These are phyloP conservation scores for Premnoplex brunnescens DNA, from an alignment of 2,797 vertebrate species.

Conservation along the genomic window DNA sequence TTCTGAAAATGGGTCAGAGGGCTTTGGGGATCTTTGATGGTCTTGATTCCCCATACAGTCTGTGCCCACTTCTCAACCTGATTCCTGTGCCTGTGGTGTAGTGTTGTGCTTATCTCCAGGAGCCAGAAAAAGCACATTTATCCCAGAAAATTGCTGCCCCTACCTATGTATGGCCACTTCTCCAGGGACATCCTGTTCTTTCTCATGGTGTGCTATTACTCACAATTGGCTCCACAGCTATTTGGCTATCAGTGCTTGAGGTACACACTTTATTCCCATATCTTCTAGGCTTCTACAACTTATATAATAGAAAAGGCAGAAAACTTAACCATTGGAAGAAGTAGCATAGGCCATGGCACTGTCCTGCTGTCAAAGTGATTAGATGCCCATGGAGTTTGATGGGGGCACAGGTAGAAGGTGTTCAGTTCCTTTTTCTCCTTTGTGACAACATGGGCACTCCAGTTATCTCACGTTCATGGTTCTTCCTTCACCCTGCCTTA, in stretches of 20 bases:
- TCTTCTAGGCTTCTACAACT: no score
- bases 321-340: not conserved
- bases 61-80: not conserved
- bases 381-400: not conserved
- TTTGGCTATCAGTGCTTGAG: no score
- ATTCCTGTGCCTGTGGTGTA: not conserved
- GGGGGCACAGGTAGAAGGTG: not conserved
- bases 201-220: not conserved
- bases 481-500: not conserved
- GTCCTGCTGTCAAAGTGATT: not conserved
- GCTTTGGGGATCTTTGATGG: not conserved
- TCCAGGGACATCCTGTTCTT: not conserved
- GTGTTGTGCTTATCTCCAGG: not conserved
- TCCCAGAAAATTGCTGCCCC: not conserved
- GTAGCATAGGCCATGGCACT: fast-evolving
- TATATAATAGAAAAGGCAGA: not conserved
- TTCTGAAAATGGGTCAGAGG: not conserved
- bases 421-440: not conserved
- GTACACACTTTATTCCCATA: no score
- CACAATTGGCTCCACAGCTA: not conserved
- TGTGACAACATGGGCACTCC: not conserved
- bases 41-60: not conserved
- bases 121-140: not conserved
- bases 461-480: not conserved
- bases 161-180: not conserved